Percentiles rank a stretch among this genome's conserved stretches.
Evolutionary conservation across 1,140 invertebrate genomes (phyloP).

Genomic region (Ruditapes philippinarum): DNA sequence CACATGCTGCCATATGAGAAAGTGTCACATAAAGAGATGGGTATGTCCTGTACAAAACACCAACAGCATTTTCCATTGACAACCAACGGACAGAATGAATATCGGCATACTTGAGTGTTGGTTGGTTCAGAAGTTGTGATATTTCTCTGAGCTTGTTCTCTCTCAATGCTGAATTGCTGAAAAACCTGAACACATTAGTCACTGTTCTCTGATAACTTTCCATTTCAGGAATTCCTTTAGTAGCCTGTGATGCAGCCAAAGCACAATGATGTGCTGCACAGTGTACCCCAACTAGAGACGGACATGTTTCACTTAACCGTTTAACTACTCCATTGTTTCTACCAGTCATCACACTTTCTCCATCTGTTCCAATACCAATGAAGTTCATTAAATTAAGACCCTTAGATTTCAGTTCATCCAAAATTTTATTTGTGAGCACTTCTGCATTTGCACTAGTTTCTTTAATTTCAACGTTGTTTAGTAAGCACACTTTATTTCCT

Average conservation of each 20-base stretch:
- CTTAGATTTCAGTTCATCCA: not conserved
- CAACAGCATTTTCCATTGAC: not conserved
- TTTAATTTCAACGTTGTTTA: not conserved
- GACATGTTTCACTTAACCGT: not conserved
- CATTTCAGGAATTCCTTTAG: conserved; percentile 7
- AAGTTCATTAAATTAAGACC: not conserved
- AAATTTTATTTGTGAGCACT: too few relatives aligned
- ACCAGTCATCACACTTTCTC: conserved; percentile 14
- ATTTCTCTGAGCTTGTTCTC: not conserved
- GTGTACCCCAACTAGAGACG: conserved; percentile 27
- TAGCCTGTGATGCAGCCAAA: conserved; percentile 49
- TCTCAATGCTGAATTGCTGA: conserved; percentile 3
- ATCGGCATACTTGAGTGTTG: not conserved
- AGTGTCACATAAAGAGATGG: not conserved
- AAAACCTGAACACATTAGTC: conserved; percentile 51
- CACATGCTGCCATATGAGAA: not conserved
- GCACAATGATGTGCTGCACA: conserved; percentile 58
- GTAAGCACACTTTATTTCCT: not conserved
- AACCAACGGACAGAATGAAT: conserved; percentile 12
- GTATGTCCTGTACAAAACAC: conserved; percentile 3
- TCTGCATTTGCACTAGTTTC: too few relatives aligned
- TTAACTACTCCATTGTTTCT: not conserved
- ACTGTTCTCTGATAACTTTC: too few relatives aligned
- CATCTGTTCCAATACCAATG: not conserved
- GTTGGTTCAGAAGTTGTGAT: not conserved